phyloP scores from a whole-genome alignment of 2,888 invertebrate genomes.

The Drosophila demipolita region DNA sequence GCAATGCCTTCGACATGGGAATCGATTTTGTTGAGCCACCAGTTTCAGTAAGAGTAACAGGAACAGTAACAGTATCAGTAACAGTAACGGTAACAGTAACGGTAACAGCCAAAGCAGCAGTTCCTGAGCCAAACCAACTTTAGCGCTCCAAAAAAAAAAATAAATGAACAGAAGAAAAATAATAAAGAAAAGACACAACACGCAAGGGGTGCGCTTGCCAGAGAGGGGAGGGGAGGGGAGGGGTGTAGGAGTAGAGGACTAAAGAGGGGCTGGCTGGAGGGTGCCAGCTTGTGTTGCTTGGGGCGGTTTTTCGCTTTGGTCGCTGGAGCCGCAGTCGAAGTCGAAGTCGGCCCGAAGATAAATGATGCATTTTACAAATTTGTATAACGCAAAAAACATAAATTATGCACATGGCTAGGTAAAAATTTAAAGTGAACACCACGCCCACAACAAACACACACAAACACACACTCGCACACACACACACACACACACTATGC shows the following conservation, averaged over 20 bases:
- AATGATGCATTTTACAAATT: conserved; percentile 76
- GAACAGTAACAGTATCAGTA: conserved; percentile 2
- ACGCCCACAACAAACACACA: conserved; percentile 34
- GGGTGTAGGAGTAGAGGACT: background rate
- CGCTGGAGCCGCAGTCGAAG: background rate
- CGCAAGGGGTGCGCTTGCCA: conserved; percentile 64
- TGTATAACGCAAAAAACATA: conserved; percentile 73
- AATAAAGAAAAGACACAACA: conserved; percentile 66
- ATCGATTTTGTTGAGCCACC: conserved; percentile 65
- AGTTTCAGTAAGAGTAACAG: conserved; percentile 12
- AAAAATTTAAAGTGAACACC: conserved; percentile 35
- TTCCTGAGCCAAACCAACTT: conserved; percentile 13
- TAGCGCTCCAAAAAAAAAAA: conserved; percentile 18
- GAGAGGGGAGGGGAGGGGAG: conserved; percentile 47
- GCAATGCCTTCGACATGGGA: conserved; percentile 45
- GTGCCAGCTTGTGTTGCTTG: conserved; percentile 6
- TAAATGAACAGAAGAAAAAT: background rate
- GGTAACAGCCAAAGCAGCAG: conserved; percentile 16
- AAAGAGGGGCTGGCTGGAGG: conserved; percentile 17
- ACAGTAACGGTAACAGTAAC: conserved; percentile 4
- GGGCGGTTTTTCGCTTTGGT: conserved; percentile 22
- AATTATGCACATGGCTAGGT: conserved; percentile 62
- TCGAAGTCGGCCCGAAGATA: conserved; percentile 60
- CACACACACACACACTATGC: conserved; percentile 8
- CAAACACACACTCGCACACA: too few species aligned